These are phyloP conservation scores for Drosophila colorata DNA, from an alignment of 2,888 invertebrate species.

Conservation along the genomic window DNA sequence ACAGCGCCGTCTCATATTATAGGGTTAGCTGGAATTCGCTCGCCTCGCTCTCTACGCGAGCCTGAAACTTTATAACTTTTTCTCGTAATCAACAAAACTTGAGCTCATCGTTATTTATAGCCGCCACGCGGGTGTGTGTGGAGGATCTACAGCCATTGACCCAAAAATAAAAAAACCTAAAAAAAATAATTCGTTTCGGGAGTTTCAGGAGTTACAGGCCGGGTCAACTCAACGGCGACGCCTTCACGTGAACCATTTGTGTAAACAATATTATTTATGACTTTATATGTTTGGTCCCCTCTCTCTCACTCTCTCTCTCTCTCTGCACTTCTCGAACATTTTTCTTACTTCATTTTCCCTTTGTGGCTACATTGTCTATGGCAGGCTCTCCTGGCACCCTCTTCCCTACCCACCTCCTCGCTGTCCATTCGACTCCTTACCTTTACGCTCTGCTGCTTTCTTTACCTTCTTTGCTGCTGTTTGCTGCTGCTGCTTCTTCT, in stretches of 20 bases:
- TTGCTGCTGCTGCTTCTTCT: slow-evolving; percentile 6
- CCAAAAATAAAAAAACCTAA: slow-evolving; percentile 48
- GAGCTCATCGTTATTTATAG: slow-evolving; percentile 78
- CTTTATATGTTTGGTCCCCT: slow-evolving; percentile 18
- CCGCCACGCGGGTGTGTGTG: slow-evolving; percentile 23
- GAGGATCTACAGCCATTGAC: slow-evolving; percentile 68
- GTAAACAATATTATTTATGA: slow-evolving; percentile 78
- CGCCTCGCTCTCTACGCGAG: slow-evolving; percentile 29
- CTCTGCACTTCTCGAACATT: slow-evolving; percentile 28
- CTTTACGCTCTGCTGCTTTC: slow-evolving; percentile 68
- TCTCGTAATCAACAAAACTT: slow-evolving; percentile 62
- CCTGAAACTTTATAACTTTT: slow-evolving; percentile 72
- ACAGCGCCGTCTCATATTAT: slow-evolving; percentile 49
- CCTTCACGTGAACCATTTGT: slow-evolving; percentile 69
- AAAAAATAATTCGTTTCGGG: slow-evolving; percentile 32
- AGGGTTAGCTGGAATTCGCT: slow-evolving; percentile 62
- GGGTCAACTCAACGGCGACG: slow-evolving; percentile 28
- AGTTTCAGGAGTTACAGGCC: slow-evolving; percentile 58
- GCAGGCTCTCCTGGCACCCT: slow-evolving; percentile 41
- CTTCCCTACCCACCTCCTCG: slow-evolving; percentile 5
- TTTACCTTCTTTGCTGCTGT: slow-evolving; percentile 36
- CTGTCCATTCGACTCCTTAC: slow-evolving; percentile 58
- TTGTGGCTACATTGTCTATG: slow-evolving; percentile 40
- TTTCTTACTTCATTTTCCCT: slow-evolving; percentile 43
- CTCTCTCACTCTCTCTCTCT: slow-evolving; percentile 7